These are phyloP conservation scores for Trichopoda pennipes DNA, from an alignment of 2,888 invertebrate genomes.

Conservation along the genomic window DNA sequence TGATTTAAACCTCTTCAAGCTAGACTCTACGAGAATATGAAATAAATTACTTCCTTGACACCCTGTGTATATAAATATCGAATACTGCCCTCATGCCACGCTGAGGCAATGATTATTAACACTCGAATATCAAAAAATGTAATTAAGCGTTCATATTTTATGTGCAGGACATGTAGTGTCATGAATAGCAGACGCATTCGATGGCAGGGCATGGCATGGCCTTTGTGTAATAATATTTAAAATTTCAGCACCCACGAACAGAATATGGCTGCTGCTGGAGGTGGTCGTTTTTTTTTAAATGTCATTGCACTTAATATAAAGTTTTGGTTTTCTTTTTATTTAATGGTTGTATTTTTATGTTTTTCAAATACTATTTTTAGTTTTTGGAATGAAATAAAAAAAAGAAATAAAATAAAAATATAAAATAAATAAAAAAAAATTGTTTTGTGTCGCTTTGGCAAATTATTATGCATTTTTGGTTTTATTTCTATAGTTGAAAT, in stretches of 20 bases:
- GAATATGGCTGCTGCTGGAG: neutral
- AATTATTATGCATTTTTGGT: conserved; percentile 50
- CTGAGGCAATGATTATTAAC: too few relatives aligned
- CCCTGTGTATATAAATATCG: too few relatives aligned
- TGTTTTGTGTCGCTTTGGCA: conserved; percentile 61
- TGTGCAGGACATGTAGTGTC: too few relatives aligned
- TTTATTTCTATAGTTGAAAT: conserved; percentile 39
- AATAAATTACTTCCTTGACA: too few relatives aligned
- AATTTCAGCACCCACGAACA: neutral
- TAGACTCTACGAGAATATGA: too few relatives aligned
- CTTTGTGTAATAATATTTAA: too few relatives aligned
- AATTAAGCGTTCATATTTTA: too few relatives aligned
- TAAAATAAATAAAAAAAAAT: conserved; percentile 39
- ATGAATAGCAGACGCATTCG: too few relatives aligned
- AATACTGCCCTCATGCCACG: too few relatives aligned
- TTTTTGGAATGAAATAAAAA: conserved; percentile 5
- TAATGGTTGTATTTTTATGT: conserved; percentile 11
- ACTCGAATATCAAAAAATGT: too few relatives aligned
- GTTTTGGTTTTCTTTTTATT: conserved; percentile 9
- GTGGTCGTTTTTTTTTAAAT: conserved; percentile 16
- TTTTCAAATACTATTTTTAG: neutral
- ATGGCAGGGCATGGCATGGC: too few relatives aligned
- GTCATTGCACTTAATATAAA: conserved; percentile 9
- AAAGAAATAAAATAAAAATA: neutral
- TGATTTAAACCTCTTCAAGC: too few relatives aligned